Base-by-base conservation (phyloP, 2,888 invertebrate genomes). In the Drosophila nigricruria region DNA sequence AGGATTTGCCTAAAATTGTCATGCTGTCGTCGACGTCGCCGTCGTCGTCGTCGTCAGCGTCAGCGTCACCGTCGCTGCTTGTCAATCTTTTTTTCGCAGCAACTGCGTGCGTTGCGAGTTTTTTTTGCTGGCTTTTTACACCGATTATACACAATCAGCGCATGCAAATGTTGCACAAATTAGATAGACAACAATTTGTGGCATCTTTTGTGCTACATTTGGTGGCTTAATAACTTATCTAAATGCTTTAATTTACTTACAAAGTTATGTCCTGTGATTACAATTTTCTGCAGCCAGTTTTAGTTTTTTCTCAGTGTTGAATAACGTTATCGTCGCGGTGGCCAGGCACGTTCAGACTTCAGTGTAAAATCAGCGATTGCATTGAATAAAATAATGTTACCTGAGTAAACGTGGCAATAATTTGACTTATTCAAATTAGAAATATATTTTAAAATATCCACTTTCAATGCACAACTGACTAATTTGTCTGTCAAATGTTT, bases 211-310 rank as follows among this genome's bases (percentile, higher is more conserved):
- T 43, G 14, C 27, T 43, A 60, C 2, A 18, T 73, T 70, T 67
- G 25, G 0, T 20, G 10, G 2, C 27, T 25, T 14, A 43, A 49
- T 30, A 54, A 57, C 43, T 62, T 60, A 58, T 56, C 58, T 63
- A 68, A 63, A 63, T 70, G 73, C 52, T 77, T 62, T 47, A 73
- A 77, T 85, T 83, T 81, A 89, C 89, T 91, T 89, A 88, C 86
- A 89, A 91, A 89, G 80, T 84, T 81, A 82, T 88, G 78, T 91
- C 91, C 90, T 90, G 89, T 73, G 82, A 71, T 82, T 74, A 65
- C 67, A 87, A 90, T 73, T 90, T 84, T 84, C 77, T 80, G 69
- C 87, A 82, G 77, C 71, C 70, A 64, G 73, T 81, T 77, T 72
- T 85, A 80, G 77, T 88, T 82, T 84, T 85, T 85, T 89, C 85